Evolutionary conservation across 1,140 invertebrate species (phyloP).

Genomic region (Zaprionus davidi): DNA sequence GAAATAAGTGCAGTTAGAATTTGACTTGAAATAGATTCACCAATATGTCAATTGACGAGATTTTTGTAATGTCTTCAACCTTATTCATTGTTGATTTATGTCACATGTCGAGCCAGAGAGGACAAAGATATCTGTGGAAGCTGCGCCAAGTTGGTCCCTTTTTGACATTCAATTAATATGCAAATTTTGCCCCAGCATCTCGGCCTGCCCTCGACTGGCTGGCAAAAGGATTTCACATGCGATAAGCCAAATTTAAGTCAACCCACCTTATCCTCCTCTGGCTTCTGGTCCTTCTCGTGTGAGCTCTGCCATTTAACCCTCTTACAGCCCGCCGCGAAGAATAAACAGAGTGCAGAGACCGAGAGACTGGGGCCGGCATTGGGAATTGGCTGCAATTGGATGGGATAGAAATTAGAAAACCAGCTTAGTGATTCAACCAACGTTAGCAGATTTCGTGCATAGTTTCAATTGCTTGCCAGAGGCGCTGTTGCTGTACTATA

Average conservation of each 20-base stretch:
- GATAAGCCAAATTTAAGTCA: conserved; percentile 48
- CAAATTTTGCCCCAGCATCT: conserved; percentile 58
- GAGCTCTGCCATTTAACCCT: conserved; percentile 30
- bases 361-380: conserved; percentile 1
- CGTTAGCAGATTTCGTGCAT: conserved; percentile 74
- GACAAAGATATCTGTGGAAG: conserved; percentile 29
- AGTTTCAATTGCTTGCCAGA: conserved; percentile 66
- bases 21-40: too few species aligned
- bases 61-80: neutral
- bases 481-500: neutral
- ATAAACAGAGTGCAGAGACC: conserved; percentile 37
- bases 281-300: neutral
- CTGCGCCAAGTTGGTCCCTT: conserved; percentile 56
- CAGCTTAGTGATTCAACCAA: conserved; percentile 73
- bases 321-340: conserved; percentile 34
- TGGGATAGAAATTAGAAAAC: conserved; percentile 65
- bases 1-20: neutral
- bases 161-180: conserved; percentile 81
- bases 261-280: neutral
- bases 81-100: conserved; percentile 13
- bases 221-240: conserved; percentile 36
- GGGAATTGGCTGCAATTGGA: conserved; percentile 10
- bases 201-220: conserved; percentile 19
- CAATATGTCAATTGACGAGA: neutral
- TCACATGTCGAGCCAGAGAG: neutral